Evolutionary conservation across 2,113 vertebrate species (phyloP), one percentile per base, ranked within the genome.

Genomic region (Hyla sarda): DNA sequence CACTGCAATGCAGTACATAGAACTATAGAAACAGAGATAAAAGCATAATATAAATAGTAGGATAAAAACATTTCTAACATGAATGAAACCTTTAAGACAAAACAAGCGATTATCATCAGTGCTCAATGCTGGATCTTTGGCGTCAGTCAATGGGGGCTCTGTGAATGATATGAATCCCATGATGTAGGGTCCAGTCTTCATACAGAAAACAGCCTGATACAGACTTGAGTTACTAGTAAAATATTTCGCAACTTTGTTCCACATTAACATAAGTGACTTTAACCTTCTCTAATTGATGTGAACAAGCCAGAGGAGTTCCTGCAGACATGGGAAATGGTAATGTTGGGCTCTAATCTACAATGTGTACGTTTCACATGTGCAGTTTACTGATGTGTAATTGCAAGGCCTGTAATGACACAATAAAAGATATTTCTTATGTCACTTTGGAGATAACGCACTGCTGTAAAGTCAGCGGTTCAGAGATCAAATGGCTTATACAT

Each of bases 241-340:
- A 4, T 14, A 28, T n/a, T n/a, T n/a, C n/a, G n/a, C n/a, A n/a
- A n/a, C n/a, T n/a, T n/a, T n/a, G n/a, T n/a, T n/a, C n/a, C n/a
- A n/a, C n/a, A n/a, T n/a, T n/a, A n/a, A n/a, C n/a, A n/a, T n/a
- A n/a, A n/a, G n/a, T n/a, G n/a, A n/a, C 50, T 41, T 50, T 41
- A 47, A 1, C 10, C 56, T 30, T 16, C 9, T 19, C 34, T 82
- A 67, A 47, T 82, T 28, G 25, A 47, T 47, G 17, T 48, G 62
- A 80, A 69, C 28, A 47, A 81, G 37, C 41, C 1, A 0, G 3
- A 65, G 14, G 21, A 41, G 23, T 14, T 80, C 21, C 34, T 45
- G 23, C 56, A 82, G 62, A 50, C 80, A 82, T 82, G 80, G 54
- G 32, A 80, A 82, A 82, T 47, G 79, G 41, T 13, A 48, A 56